Evolutionary conservation across 2,888 invertebrate genomes (phyloP), one percentile per base, ranked within the genome.

Genomic region (Caradrina kadenii): DNA sequence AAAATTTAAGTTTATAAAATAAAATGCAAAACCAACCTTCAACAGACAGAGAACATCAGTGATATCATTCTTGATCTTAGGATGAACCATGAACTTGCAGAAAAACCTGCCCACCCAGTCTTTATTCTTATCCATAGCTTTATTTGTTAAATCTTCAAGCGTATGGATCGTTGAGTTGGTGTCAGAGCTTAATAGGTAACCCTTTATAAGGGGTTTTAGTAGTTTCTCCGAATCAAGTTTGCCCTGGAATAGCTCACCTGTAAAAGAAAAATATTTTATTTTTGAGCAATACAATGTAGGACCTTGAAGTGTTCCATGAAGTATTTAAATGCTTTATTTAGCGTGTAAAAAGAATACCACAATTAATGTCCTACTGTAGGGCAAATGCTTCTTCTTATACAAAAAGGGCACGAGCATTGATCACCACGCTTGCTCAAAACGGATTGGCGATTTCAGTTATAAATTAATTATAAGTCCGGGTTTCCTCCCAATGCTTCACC

Each of bases 61-160:
- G 2, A 94, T 72, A 83, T 96, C 96, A 11, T 90, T 89, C 10
- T 91, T 92, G 1, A 92, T 83, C 62, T 93, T 95, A 69, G 93
- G 96, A 55, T 94, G 90, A 4, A 91, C 89, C 73, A 96, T 91
- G 73, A 96, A 92, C 7, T 92, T 89, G 62, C 96, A 91, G 4
- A 97, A 84, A 76, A 97, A 96, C 63, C 96, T 89, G 0, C 97
- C 97, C 0, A 96, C 89, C 92, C 97, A 96, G 83, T 97, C 97
- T 50, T 95, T 94, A 31, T 92, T 92, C 1, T 87, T 91, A 52
- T 96, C 94, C 0, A 88, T 68, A 0, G 96, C 92, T 78, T 93
- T 95, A 0, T 87, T 87, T 0, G 89, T 84, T 45, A 97, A 88
- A 39, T 96, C 96, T 78, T 96, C 95, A 11, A 97, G 84, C 11